phyloP scores from a whole-genome alignment of 2,113 vertebrate species.

The Rhinoptilus africanus region DNA sequence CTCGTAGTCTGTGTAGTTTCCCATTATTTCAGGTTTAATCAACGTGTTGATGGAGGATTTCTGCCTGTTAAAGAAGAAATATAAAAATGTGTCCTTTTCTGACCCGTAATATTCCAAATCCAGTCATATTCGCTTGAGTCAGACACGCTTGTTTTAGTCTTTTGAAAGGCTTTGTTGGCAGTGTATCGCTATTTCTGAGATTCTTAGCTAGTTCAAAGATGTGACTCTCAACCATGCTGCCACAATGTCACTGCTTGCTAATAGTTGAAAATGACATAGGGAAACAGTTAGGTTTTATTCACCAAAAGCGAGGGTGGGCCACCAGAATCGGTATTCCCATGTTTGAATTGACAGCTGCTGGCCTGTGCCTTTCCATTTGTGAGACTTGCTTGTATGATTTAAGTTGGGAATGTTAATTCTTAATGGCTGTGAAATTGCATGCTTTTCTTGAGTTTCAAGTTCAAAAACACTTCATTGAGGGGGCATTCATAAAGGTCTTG shows the following conservation, averaged over 20 bases:
- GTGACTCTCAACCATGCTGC: not conserved
- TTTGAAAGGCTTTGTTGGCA: not conserved
- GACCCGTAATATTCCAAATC: not conserved
- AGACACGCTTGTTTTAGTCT: not conserved
- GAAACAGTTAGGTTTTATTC: not conserved
- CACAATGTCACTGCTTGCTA: not conserved
- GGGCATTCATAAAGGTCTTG: not conserved
- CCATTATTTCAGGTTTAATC: not conserved
- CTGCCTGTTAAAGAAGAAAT: not conserved
- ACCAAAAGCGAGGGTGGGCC: not conserved
- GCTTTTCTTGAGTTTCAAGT: not conserved
- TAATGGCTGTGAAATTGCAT: not conserved
- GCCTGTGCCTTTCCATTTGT: not conserved
- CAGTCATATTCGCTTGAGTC: not conserved
- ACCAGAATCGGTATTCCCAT: not conserved
- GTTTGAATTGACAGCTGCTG: not conserved
- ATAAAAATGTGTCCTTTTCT: not conserved
- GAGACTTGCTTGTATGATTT: not conserved
- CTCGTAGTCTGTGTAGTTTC: not conserved
- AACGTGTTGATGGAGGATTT: not conserved
- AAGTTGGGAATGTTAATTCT: not conserved
- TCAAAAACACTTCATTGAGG: not conserved
- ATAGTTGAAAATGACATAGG: not conserved
- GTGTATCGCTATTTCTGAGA: not conserved
- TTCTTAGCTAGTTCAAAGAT: not conserved